phyloP scores from a whole-genome alignment of 2,888 invertebrate genomes.

The Aphodius granarius region DNA sequence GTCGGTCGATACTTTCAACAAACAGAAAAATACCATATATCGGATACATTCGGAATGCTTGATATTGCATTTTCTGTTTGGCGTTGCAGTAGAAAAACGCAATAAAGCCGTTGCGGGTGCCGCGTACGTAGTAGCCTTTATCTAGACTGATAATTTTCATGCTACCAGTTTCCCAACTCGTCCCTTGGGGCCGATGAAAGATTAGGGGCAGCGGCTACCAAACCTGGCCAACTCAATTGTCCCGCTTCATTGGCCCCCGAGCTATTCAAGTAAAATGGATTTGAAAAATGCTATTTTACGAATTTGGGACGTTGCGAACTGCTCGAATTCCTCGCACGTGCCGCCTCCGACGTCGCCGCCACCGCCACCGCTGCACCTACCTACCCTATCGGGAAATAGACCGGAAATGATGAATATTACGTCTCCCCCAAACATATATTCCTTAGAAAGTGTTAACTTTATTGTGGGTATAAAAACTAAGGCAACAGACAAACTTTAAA shows the following conservation, averaged over 20 bases:
- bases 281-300: conserved; percentile 12
- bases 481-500: too few species aligned
- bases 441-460: background rate
- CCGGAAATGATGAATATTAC: background rate
- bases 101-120: background rate
- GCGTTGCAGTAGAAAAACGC: background rate
- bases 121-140: background rate
- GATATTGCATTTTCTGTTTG: background rate
- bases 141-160: background rate
- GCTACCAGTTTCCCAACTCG: background rate
- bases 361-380: background rate
- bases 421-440: background rate
- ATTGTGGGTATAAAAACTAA: background rate
- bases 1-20: background rate
- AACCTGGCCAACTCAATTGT: conserved; percentile 11
- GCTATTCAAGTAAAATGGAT: conserved; percentile 9
- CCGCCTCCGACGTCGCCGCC: background rate
- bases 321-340: background rate
- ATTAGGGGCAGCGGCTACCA: conserved; percentile 6
- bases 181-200: background rate
- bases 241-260: conserved; percentile 10
- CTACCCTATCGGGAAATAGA: background rate
- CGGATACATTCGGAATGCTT: too few species aligned
- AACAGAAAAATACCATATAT: background rate
- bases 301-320: background rate